phyloP scores from a whole-genome alignment of 1,140 invertebrate genomes.

The Steinernema feltiae region DNA sequence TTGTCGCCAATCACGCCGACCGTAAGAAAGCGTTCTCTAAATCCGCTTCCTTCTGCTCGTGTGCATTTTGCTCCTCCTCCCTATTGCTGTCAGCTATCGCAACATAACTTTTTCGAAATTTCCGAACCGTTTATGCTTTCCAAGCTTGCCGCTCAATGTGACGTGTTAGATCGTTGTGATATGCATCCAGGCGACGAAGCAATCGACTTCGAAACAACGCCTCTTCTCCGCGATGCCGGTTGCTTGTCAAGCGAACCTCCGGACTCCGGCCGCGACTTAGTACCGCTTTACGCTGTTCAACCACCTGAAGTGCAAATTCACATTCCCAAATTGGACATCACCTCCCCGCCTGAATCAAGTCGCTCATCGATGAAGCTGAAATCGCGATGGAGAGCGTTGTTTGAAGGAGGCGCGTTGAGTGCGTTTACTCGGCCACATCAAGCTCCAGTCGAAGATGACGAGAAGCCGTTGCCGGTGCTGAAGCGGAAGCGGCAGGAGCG shows the following conservation, averaged over 20 bases:
- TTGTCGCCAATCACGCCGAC: conserved; percentile 7
- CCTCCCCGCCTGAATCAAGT: not conserved
- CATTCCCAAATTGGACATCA: not conserved
- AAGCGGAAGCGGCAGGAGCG: conserved; percentile 48
- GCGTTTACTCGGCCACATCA: not conserved
- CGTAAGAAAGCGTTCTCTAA: conserved; percentile 7
- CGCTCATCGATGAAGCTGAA: not conserved
- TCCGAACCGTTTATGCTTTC: conserved; percentile 47
- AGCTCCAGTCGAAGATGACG: conserved; percentile 1
- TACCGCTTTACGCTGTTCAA: not conserved
- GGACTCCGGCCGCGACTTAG: conserved; percentile 7
- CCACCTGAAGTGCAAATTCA: not conserved
- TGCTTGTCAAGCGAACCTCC: conserved; percentile 21
- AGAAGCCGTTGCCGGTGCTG: conserved; percentile 40
- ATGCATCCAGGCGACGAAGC: conserved; percentile 18
- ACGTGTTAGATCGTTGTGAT: conserved; percentile 24
- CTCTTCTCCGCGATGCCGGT: conserved; percentile 23
- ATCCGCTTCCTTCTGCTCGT: conserved; percentile 18
- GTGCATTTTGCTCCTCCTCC: conserved; percentile 20
- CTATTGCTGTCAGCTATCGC: not conserved
- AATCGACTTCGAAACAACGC: conserved; percentile 25
- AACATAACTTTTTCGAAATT: conserved; percentile 23
- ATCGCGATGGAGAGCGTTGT: conserved; percentile 9
- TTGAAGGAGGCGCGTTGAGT: conserved; percentile 14
- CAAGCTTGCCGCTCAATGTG: conserved; percentile 46